Evolutionary conservation across 2,888 invertebrate species (phyloP).

Genomic region (Phaonia tiefii): DNA sequence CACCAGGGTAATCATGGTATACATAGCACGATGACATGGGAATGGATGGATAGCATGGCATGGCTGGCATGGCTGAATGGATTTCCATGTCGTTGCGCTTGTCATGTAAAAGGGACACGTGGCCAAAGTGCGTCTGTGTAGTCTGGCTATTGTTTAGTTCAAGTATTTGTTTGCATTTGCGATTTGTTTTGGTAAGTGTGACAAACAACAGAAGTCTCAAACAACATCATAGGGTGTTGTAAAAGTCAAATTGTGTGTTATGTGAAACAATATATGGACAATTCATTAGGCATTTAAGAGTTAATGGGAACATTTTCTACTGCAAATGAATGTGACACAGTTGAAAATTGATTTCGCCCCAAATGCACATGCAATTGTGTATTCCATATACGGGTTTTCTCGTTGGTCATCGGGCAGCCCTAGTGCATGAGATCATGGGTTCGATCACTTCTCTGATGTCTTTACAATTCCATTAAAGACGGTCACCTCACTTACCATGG

Average conservation of each 20-base stretch:
- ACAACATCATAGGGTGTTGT: conserved; percentile 32
- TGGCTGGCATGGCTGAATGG: background rate
- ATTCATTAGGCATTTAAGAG: no score
- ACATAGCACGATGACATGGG: background rate
- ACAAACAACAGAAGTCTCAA: conserved; percentile 48
- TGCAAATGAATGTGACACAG: no score
- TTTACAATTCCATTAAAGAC: no score
- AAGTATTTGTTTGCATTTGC: conserved; percentile 64
- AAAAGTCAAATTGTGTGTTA: conserved; percentile 47
- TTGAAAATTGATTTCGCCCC: no score
- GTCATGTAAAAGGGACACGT: conserved; percentile 61
- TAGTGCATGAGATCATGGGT: no score
- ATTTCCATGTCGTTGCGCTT: conserved; percentile 50
- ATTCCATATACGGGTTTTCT: no score
- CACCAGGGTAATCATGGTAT: conserved; percentile 34
- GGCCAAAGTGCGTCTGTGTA: conserved; percentile 56
- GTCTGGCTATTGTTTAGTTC: conserved; percentile 21
- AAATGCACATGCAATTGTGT: no score
- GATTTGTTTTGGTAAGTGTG: conserved; percentile 62
- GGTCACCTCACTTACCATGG: no score
- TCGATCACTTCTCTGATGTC: no score
- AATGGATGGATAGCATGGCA: background rate
- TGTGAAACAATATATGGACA: conserved; percentile 7
- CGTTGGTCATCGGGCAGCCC: no score
- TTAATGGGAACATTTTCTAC: no score